Base-by-base conservation (phyloP, 1,140 invertebrate genomes). In the Papilio polytes region DNA sequence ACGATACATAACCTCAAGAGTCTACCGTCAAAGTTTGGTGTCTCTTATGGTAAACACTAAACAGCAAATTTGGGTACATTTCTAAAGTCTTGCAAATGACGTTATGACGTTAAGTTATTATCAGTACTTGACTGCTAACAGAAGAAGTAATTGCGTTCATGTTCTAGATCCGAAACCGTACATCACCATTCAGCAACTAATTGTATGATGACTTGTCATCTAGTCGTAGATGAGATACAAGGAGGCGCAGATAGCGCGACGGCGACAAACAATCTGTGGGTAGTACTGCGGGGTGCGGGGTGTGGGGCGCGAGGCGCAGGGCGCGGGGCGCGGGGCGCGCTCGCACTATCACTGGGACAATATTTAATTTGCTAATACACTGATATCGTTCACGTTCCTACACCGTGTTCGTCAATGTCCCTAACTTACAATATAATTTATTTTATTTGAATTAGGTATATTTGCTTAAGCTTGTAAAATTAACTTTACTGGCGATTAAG, bases 301-400 rank as follows among this genome's bases (percentile, higher is more conserved):
- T 0, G 53, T 6, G 53, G 2, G n/a, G 18, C 6, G 53, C 1
- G 53, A 3, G 53, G 18, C 6, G 63, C 13, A n/a, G 15, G 15
- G 51, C 1, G 53, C 18, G 53, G 2, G n/a, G 18, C 6, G 53
- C 1, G 53, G 15, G 53, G 18, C 6, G 63, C 13, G 20, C n/a
- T 7, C 20, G 10, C 59, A 31, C 63, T 26, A 26, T 70, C 63
- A 15, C 22, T 70, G 63, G 63, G 26, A 70, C 63, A 70, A 70
- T 70, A 70, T 70, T 70, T 70, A 70, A 70, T 70, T 70, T 31
- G 63, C 63, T 70, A 70, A 36, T 36, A 70, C 26, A 31, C 12
- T 15, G 26, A 26, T 70, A 70, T 70, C 63, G 26, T 31, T 31
- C 63, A 70, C 63, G 63, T 70, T 70, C 20, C 63, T 70, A 15